These are phyloP conservation scores for Monopis laevigella DNA, from an alignment of 2,888 invertebrate species.

Conservation along the genomic window DNA sequence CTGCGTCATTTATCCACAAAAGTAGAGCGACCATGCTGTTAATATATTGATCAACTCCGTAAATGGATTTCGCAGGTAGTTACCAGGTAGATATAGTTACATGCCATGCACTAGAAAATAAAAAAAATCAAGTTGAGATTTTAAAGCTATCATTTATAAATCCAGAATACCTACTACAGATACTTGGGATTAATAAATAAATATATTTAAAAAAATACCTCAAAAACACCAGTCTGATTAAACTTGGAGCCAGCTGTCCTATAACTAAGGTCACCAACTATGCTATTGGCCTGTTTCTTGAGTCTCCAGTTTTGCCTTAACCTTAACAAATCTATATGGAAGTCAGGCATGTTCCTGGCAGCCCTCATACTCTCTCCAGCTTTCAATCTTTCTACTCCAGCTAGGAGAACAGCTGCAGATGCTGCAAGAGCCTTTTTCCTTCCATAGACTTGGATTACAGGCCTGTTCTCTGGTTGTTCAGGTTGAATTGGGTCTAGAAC, in stretches of 20 bases:
- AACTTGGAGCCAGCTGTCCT: conserved; percentile 95
- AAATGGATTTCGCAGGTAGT: no score
- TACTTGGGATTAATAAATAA: no score
- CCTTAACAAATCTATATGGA: conserved; percentile 89
- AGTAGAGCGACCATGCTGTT: no score
- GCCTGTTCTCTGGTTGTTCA: conserved; percentile 81
- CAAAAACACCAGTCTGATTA: conserved; percentile 93
- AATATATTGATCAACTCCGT: no score
- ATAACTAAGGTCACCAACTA: conserved; percentile 96
- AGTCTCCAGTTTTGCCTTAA: conserved; percentile 94
- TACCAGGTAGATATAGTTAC: no score
- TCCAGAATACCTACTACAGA: no score
- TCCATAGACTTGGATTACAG: conserved; percentile 90
- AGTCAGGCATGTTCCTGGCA: conserved; percentile 82
- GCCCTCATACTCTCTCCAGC: conserved; percentile 82
- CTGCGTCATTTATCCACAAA: no score
- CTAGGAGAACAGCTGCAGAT: conserved; percentile 84
- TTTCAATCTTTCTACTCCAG: conserved; percentile 87
- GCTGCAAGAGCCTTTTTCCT: conserved; percentile 91
- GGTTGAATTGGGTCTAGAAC: conserved; percentile 89
- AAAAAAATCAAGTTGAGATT: no score
- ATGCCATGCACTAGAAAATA: no score
- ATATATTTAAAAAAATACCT: conserved; percentile 77
- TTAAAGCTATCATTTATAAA: no score
- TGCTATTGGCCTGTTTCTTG: conserved; percentile 95